A percentile compares a stretch with the other conserved stretches of the same genome.
phyloP scores from a whole-genome alignment of 2,888 invertebrate species.

The Augochlorella aurata region DNA sequence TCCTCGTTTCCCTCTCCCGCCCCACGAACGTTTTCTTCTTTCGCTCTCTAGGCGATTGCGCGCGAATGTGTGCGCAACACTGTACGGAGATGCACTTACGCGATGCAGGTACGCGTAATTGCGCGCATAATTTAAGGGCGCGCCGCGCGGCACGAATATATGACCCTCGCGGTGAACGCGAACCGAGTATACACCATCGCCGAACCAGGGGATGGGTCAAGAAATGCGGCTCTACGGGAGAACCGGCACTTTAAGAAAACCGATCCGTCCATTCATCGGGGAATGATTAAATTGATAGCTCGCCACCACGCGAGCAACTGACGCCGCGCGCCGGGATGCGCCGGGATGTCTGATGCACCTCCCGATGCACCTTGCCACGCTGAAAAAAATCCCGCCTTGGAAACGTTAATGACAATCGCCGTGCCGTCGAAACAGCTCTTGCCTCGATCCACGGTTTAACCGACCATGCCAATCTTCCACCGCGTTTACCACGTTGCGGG shows the following conservation, averaged over 20 bases:
- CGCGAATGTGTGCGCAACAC: constrained; percentile 13
- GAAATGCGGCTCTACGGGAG: constrained; percentile 42
- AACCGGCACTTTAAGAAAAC: constrained; percentile 75
- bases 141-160: constrained; percentile 70
- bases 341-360: not conserved
- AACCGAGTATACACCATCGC: constrained; percentile 18
- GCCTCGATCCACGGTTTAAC: not conserved
- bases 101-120: constrained; percentile 73
- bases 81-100: constrained; percentile 55
- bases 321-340: constrained; percentile 1
- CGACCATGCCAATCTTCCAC: not conserved
- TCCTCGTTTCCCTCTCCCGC: not conserved
- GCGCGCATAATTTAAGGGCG: constrained; percentile 78
- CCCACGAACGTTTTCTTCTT: not conserved
- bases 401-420: constrained; percentile 6
- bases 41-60: not conserved
- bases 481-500: not conserved
- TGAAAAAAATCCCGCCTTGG: not conserved
- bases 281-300: constrained; percentile 70
- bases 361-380: not conserved
- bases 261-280: constrained; percentile 72
- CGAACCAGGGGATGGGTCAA: constrained; percentile 20
- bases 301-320: constrained; percentile 62
- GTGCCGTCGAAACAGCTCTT: not conserved
- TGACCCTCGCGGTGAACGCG: constrained; percentile 61